Evolutionary conservation across 2,888 invertebrate genomes (phyloP).

Genomic region (Parapristionchus giblindavisi): DNA sequence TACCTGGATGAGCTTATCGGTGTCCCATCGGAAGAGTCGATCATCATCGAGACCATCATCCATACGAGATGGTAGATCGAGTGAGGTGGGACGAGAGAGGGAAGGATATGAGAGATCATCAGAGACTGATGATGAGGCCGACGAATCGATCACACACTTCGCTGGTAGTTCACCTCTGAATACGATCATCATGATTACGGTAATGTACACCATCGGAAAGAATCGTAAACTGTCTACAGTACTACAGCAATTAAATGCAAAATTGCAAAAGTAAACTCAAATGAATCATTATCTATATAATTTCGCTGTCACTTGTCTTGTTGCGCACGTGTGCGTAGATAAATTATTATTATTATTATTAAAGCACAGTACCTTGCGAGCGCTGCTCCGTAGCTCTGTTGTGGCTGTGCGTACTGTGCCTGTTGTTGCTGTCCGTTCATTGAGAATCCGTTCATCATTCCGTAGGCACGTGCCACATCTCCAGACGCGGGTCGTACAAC

Average conservation of each 20-base stretch:
- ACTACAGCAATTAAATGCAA: too few relatives aligned
- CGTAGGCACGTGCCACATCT: not conserved
- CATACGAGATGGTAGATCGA: too few relatives aligned
- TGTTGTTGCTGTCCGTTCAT: not conserved
- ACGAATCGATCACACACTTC: conserved; percentile 52
- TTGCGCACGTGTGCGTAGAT: too few relatives aligned
- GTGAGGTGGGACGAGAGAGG: conserved; percentile 35
- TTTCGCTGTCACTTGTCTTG: too few relatives aligned
- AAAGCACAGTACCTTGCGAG: conserved; percentile 17
- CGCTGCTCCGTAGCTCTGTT: conserved; percentile 36
- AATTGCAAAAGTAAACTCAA: too few relatives aligned
- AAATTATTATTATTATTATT: too few relatives aligned
- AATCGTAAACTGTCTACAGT: not conserved
- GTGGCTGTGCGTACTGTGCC: not conserved
- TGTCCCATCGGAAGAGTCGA: conserved; percentile 50
- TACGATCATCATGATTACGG: not conserved
- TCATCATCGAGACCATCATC: conserved; percentile 27
- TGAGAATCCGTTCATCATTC: not conserved
- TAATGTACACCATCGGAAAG: not conserved
- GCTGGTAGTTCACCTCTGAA: conserved; percentile 54
- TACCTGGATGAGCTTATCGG: conserved; percentile 59
- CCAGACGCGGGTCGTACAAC: not conserved
- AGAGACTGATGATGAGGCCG: conserved; percentile 45
- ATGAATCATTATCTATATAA: too few relatives aligned
- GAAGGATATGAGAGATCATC: conserved; percentile 40